These are phyloP conservation scores for Phoxinus dragarum DNA, from an alignment of 2,797 vertebrate genomes.

Conservation along the genomic window DNA sequence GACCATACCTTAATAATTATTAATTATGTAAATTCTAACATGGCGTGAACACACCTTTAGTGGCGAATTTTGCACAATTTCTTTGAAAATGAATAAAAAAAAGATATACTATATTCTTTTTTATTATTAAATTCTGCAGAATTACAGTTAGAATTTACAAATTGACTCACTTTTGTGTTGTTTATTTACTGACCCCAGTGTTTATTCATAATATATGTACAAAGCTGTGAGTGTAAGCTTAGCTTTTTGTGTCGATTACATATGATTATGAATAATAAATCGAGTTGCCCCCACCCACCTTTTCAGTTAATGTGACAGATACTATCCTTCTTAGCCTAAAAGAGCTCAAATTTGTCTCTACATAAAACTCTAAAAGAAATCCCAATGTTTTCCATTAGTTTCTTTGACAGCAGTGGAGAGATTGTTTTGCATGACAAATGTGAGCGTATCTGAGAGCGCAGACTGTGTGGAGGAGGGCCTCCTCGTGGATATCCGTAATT, in stretches of 20 bases:
- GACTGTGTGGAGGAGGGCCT: slow-evolving; percentile 35
- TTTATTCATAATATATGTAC: not conserved
- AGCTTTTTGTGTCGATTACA: not conserved
- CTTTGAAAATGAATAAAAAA: too few relatives aligned
- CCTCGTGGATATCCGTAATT: slow-evolving; percentile 51
- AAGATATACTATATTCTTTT: too few relatives aligned
- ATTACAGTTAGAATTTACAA: too few relatives aligned
- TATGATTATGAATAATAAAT: not conserved
- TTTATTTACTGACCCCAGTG: not conserved
- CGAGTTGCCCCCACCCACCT: not conserved
- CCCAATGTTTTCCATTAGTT: slow-evolving; percentile 33
- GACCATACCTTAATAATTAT: too few relatives aligned
- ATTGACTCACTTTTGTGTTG: not conserved
- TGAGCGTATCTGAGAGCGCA: slow-evolving; percentile 1
- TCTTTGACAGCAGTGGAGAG: slow-evolving; percentile 15
- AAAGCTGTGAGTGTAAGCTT: not conserved
- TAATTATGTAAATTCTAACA: too few relatives aligned
- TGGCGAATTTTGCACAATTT: not conserved
- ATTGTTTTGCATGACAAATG: slow-evolving; percentile 57
- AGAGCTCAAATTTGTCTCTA: slow-evolving; percentile 4
- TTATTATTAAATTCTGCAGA: too few relatives aligned
- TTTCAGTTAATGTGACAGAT: not conserved
- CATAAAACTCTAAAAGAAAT: slow-evolving; percentile 1
- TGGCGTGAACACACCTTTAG: too few relatives aligned
- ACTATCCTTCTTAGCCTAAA: slow-evolving; percentile 19